Conservation (phyloP, 2,888 invertebrate genomes). For the Pachymerium ferrugineum region DNA sequence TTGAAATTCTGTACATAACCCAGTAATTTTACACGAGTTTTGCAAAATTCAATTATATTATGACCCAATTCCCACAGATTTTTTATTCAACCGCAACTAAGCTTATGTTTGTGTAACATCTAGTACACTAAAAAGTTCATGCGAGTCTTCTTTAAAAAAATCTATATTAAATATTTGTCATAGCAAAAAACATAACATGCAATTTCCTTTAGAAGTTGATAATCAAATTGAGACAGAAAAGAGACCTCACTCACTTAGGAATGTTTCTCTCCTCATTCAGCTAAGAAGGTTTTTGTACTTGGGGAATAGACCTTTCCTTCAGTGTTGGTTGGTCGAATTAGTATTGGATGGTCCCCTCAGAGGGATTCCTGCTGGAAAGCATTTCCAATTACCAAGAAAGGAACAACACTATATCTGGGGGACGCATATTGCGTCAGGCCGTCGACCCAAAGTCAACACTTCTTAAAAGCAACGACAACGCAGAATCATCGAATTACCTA, state of each 20-base stretch:
- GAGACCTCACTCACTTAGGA: background rate
- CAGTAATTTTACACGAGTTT: too few species aligned
- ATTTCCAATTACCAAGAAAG: constrained; percentile 27
- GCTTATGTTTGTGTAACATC: too few species aligned
- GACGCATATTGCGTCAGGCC: constrained; percentile 16
- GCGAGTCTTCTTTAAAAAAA: background rate
- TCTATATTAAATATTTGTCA: background rate
- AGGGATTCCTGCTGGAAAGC: constrained; percentile 23
- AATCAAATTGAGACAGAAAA: background rate
- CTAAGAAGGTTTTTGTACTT: constrained; percentile 22
- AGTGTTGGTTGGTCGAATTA: constrained; percentile 5
- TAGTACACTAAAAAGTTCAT: too few species aligned
- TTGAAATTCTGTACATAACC: too few species aligned
- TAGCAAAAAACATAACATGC: background rate
- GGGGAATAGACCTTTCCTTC: constrained; percentile 23
- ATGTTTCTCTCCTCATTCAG: constrained; percentile 22
- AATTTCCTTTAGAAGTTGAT: background rate
- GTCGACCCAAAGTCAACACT: constrained; percentile 11
- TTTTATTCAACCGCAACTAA: too few species aligned
- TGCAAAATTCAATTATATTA: too few species aligned
- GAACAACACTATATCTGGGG: constrained; percentile 15
- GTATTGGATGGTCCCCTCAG: constrained; percentile 17
- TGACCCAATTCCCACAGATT: too few species aligned
- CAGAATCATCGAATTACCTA: constrained; percentile 15
- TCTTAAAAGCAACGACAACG: constrained; percentile 14